Evolutionary conservation across 1,140 invertebrate genomes (phyloP), one percentile per base, ranked within the genome.

Genomic region (Lysiphlebus fabarum): DNA sequence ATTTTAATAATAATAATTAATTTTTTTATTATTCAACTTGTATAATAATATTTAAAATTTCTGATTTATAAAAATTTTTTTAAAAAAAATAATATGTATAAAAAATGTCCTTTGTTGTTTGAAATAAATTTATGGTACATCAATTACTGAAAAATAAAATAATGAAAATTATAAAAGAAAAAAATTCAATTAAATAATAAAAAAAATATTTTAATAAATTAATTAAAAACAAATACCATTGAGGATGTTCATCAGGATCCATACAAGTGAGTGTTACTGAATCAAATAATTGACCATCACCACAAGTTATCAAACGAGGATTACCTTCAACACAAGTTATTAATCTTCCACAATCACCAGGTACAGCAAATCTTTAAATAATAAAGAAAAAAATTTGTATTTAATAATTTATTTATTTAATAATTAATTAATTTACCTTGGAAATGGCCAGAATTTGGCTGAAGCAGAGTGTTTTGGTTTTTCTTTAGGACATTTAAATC

Each of bases 361-460:
- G 87, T 11, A 92, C 87, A 0, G 91, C 81, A 81, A 91, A 95
- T 59, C 92, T 80, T 41, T 58, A 65, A 62, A 54, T 55, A 62
- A 56, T 43, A 37, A 40, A 11, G 7, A n/a, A 53, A 53, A 9
- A 5, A 26, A n/a, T 41, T 26, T n/a, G n/a, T n/a, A 37, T 17
- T 37, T 43, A 7, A 37, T n/a, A 36, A 48, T 2, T 6, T 33
- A 34, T 48, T 48, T 26, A 33, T 9, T 2, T 5, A 48, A 33
- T 33, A 33, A 33, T 49, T 34, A 42, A 0, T 50, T 6, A 14
- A 60, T 10, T 58, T 68, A 78, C 78, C 78, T 84, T 9, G 93
- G 93, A 82, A 87, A 94, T 1, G 93, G 93, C 87, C 90, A 91
- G 82, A 94, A 96, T 73, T 89, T 89, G 61, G 90, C 89, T 17